Evolutionary conservation across 2,113 vertebrate species (phyloP).

Genomic region (Leuciscus idus): DNA sequence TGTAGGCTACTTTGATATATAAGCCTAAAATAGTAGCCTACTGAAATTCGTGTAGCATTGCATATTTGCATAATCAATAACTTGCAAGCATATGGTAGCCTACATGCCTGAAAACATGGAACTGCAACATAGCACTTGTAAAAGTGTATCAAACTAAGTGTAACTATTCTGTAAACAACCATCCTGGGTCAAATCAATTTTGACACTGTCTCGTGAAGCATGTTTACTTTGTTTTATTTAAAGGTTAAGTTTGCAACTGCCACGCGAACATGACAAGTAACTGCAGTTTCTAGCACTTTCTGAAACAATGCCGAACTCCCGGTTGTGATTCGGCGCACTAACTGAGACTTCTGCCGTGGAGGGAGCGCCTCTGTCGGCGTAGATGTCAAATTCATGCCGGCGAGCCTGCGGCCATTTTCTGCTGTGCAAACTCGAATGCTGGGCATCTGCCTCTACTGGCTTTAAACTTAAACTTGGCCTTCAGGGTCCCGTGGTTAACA

Average conservation of each 20-base stretch:
- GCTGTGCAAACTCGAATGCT: conserved; percentile 68
- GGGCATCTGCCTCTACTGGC: conserved; percentile 41
- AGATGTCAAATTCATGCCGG: conserved; percentile 77
- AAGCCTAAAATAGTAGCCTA: background rate
- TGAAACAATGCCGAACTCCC: conserved; percentile 16
- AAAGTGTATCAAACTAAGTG: background rate
- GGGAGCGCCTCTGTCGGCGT: conserved; percentile 76
- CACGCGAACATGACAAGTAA: background rate
- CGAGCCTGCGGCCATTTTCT: conserved; percentile 88
- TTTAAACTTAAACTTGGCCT: conserved; percentile 75
- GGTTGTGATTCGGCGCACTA: conserved; percentile 42
- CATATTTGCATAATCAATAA: background rate
- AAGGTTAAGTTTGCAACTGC: background rate
- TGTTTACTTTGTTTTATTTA: conserved; percentile 3
- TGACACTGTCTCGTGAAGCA: background rate
- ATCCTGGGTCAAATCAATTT: background rate
- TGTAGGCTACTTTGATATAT: background rate
- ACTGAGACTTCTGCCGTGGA: conserved; percentile 56
- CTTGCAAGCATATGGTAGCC: background rate
- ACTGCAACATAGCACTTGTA: background rate
- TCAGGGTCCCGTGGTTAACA: conserved; percentile 55
- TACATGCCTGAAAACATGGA: background rate
- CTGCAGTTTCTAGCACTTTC: background rate
- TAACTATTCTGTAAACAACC: background rate
- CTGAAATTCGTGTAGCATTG: background rate